Base-by-base conservation (phyloP, 2,888 invertebrate genomes). In the Clunio marinus region DNA sequence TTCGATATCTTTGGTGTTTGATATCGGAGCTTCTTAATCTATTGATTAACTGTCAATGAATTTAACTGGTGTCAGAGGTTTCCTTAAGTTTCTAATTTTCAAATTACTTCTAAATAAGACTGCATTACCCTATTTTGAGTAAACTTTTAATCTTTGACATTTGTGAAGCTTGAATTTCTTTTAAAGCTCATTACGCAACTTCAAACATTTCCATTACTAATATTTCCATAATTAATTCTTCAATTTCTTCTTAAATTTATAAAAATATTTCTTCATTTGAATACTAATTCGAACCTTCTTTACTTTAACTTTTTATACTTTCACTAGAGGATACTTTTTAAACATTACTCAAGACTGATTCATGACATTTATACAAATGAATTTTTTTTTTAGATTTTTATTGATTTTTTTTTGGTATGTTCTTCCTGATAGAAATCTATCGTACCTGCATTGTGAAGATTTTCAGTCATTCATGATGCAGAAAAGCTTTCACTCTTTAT, bases 251-350 rank as follows among this genome's bases (percentile, higher is more conserved):
- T 51, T 51, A 51, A 51, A 15, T 15, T 41, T 51, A 51, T 51
- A 51, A 51, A 51, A 51, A 51, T 51, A 51, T 51, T 51, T 51
- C 17, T 17, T 51, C 17, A 17, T 51, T 51, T 41, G 41, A 41
- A 41, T 2, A 13, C 15, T 41, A 41, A 41, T 41, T 41, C n/a
- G n/a, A n/a, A n/a, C n/a, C n/a, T n/a, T n/a, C n/a, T n/a, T n/a
- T n/a, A n/a, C n/a, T n/a, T n/a, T n/a, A n/a, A n/a, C n/a, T n/a
- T n/a, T n/a, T n/a, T n/a, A n/a, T n/a, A n/a, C n/a, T n/a, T n/a
- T n/a, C n/a, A n/a, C n/a, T n/a, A n/a, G n/a, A n/a, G n/a, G n/a
- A 41, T 41, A 15, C 10, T 41, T 10, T 32, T 10, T 32, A 32
- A 32, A 10, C 41, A 13, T n/a, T 41, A n/a, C 10, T 41, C 10